Evolutionary conservation across 2,113 vertebrate genomes (phyloP), one percentile per base, ranked within the genome.

Genomic region (Vanacampus margaritifer): DNA sequence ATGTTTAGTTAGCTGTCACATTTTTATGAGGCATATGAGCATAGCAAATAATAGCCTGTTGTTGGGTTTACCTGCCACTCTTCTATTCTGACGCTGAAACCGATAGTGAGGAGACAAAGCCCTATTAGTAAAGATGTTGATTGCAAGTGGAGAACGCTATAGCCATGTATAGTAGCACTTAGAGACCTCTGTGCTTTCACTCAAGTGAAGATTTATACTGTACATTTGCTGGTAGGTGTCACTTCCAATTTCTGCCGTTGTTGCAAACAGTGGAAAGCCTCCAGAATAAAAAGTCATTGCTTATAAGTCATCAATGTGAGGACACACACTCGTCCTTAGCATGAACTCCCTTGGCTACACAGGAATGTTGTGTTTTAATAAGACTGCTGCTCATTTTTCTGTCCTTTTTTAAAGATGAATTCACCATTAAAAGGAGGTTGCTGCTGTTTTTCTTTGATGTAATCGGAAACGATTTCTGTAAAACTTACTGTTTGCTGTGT

Each of bases 11-110:
- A 80, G 66, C 35, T 71, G 46, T 71, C 62, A 64, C 21, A 23
- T 54, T 59, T 75, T 73, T 71, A 69, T 68, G 71, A 80, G 60
- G 64, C 28, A 28, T 51, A 53, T 75, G 21, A 76, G 63, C 71
- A 64, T 67, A 58, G 61, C 24, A 69, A 74, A 46, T 65, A 23
- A 57, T n/a, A 32, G 35, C 64, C 60, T 68, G 70, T 76, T 59
- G 65, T 12, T 16, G 50, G 54, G 10, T 4, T 57, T 14, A 62
- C 36, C 6, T 46, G 24, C 3, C 32, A 51, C 9, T 45, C 54
- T 5, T 56, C 35, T 21, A 21, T 58, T 46, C 45, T 58, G 48
- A 62, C 59, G 32, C 28, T 48, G 62, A 36, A 50, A 50, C 32
- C 12, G 46, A 23, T 12, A 50, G 11, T 48, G 35, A n/a, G n/a